Conservation (phyloP, 1,140 invertebrate species). For the Ganaspis sp. region DNA sequence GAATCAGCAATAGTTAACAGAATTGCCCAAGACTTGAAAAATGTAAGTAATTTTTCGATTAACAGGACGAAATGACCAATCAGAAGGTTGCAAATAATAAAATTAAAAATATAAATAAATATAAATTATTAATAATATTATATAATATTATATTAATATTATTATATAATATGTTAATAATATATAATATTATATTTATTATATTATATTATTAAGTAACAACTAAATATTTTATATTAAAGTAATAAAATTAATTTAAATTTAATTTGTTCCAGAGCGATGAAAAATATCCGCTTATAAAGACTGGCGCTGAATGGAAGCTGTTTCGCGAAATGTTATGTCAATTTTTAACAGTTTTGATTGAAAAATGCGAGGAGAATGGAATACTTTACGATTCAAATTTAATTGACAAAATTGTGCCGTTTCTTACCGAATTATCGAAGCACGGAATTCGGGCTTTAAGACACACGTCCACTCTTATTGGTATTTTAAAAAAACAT, state of each 20-base stretch:
- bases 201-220: background rate
- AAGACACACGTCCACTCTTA: slow-evolving; percentile 98
- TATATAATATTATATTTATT: background rate
- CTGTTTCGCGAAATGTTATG: slow-evolving; percentile 97
- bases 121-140: no score
- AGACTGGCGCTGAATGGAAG: slow-evolving; percentile 97
- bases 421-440: slow-evolving; percentile 95
- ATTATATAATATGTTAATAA: no score
- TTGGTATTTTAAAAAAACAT: slow-evolving; percentile 77
- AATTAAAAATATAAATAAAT: no score
- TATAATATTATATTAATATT: no score
- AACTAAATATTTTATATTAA: slow-evolving; percentile 27
- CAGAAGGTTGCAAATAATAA: no score
- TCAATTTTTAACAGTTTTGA: slow-evolving; percentile 97
- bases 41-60: slow-evolving; percentile 77
- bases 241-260: background rate
- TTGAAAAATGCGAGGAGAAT: slow-evolving; percentile 96
- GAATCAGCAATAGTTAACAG: slow-evolving; percentile 97
- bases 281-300: slow-evolving; percentile 98
- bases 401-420: slow-evolving; percentile 99
- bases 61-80: no score
- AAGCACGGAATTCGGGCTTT: slow-evolving; percentile 99
- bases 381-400: slow-evolving; percentile 99
- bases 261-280: slow-evolving; percentile 83
- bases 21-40: slow-evolving; percentile 99